These are phyloP conservation scores for Pristionchus fissidentatus DNA, from an alignment of 2,888 invertebrate species.

Conservation along the genomic window DNA sequence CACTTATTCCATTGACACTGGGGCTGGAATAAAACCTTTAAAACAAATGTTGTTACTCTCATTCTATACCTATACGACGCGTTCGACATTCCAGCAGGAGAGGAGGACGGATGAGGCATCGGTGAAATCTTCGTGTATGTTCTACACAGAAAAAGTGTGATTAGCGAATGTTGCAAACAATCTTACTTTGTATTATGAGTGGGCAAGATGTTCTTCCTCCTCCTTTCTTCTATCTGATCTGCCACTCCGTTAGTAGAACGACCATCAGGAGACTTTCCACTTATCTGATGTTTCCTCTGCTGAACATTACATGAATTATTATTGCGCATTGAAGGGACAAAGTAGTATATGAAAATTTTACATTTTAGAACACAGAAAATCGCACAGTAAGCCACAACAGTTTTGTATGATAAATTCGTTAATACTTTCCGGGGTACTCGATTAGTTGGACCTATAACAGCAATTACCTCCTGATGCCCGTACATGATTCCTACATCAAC, in stretches of 20 bases:
- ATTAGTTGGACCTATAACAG: not conserved
- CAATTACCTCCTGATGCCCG: slow-evolving; percentile 7
- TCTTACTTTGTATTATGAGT: slow-evolving; percentile 31
- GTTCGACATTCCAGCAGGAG: not conserved
- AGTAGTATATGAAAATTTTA: not conserved
- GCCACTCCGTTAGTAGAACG: not conserved
- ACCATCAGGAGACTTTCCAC: not conserved
- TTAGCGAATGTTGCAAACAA: not conserved
- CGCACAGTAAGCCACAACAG: not conserved
- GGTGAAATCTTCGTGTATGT: slow-evolving; percentile 29
- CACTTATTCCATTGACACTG: not conserved
- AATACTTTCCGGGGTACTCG: not conserved
- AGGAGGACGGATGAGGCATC: slow-evolving; percentile 11
- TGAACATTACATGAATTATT: not conserved
- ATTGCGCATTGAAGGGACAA: not conserved
- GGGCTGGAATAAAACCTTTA: not conserved
- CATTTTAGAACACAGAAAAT: not conserved
- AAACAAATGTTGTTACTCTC: not conserved
- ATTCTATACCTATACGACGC: not conserved
- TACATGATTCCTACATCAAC: slow-evolving; percentile 17
- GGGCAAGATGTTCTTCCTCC: slow-evolving; percentile 4
- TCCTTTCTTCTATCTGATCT: not conserved
- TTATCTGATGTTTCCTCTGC: not conserved
- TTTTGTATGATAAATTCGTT: not conserved
- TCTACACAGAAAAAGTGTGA: not conserved